These are phyloP conservation scores for Eumeta japonica DNA, from an alignment of 1,140 invertebrate species.

Conservation along the genomic window DNA sequence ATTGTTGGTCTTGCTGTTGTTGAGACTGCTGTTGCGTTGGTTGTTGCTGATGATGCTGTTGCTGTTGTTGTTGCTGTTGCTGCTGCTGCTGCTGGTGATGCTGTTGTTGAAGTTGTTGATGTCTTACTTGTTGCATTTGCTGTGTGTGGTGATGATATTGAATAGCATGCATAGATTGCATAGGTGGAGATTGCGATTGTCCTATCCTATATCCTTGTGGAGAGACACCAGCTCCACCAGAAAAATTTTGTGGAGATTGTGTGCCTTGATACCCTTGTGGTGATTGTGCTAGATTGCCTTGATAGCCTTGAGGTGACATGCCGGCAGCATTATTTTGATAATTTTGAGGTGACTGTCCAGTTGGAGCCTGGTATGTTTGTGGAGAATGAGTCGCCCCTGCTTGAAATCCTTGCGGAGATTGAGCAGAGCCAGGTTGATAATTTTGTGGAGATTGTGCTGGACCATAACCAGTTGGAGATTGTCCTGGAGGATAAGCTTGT, in stretches of 20 bases:
- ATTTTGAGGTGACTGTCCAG: conserved; percentile 16
- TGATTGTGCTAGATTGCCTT: conserved; percentile 35
- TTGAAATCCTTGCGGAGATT: conserved; percentile 44
- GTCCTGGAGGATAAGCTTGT: conserved; percentile 40
- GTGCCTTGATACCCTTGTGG: conserved; percentile 35
- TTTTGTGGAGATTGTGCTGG: conserved; percentile 27
- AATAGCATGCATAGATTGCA: conserved; percentile 40
- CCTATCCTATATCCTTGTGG: conserved; percentile 45
- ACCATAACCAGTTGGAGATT: conserved; percentile 36
- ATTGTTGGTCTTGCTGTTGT: conserved; percentile 50
- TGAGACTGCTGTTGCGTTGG: conserved; percentile 28
- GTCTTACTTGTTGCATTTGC: conserved; percentile 31
- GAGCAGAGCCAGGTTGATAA: conserved; percentile 43
- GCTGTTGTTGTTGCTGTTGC: conserved; percentile 38
- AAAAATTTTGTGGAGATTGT: conserved; percentile 37
- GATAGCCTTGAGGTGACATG: conserved; percentile 29
- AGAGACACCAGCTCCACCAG: conserved; percentile 32
- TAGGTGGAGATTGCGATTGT: conserved; percentile 37
- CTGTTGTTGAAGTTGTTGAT: conserved; percentile 40
- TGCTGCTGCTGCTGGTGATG: conserved; percentile 35
- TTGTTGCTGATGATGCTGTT: conserved; percentile 35
- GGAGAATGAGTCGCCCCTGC: conserved; percentile 31
- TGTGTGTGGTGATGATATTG: conserved; percentile 42
- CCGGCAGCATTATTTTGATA: not conserved
- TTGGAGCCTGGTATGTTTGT: conserved; percentile 39